Percentiles rank a stretch among this genome's conserved stretches.
Evolutionary conservation across 2,113 vertebrate species (phyloP).

Genomic region (Corydoras maculifer): DNA sequence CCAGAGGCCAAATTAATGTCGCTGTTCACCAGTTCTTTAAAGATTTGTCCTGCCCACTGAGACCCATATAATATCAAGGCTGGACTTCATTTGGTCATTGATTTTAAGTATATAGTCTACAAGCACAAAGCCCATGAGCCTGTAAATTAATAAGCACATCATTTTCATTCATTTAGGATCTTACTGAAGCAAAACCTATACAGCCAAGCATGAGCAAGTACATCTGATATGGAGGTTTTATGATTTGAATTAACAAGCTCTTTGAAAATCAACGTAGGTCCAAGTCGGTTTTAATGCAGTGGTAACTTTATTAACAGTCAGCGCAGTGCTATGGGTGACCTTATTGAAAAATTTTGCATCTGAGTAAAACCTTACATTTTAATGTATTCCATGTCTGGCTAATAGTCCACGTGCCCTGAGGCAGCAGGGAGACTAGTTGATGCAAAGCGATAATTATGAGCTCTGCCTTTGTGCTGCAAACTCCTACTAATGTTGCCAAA

Average conservation of each 20-base stretch:
- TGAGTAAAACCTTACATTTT: constrained; percentile 12
- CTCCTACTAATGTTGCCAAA: neutral
- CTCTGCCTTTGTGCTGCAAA: constrained; percentile 5
- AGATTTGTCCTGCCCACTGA: too few species aligned
- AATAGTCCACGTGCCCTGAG: constrained; percentile 13
- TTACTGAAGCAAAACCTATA: too few species aligned
- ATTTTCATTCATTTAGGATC: neutral
- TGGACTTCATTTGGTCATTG: too few species aligned
- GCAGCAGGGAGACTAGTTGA: neutral
- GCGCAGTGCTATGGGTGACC: neutral
- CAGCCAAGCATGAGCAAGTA: neutral
- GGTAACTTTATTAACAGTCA: constrained; percentile 4
- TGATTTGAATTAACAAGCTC: neutral
- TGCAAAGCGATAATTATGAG: constrained; percentile 18
- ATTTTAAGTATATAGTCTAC: too few species aligned
- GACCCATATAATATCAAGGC: too few species aligned
- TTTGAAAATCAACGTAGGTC: constrained; percentile 1
- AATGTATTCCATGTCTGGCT: constrained; percentile 15
- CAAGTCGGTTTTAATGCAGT: neutral
- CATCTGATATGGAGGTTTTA: constrained; percentile 3
- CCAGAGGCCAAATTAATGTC: too few species aligned
- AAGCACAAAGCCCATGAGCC: too few species aligned
- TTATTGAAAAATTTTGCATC: constrained; percentile 16
- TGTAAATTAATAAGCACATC: too few species aligned
- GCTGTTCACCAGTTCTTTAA: too few species aligned